Base-by-base conservation (phyloP, 2,113 vertebrate species). In the Dicrurus megarhynchus region DNA sequence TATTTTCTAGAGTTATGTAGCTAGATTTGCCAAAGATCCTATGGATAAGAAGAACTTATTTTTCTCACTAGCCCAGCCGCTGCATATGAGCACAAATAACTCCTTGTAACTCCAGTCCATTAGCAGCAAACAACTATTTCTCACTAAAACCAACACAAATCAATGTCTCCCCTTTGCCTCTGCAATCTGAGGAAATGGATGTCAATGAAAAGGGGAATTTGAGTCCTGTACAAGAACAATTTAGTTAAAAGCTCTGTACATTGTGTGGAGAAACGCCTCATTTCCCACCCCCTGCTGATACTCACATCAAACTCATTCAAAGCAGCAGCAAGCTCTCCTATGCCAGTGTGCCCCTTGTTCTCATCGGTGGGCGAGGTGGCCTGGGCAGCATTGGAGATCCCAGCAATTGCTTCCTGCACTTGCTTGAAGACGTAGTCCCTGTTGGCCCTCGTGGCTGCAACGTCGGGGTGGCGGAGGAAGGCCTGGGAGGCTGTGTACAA, bases 261-360 rank as follows among this genome's bases (percentile, higher is more conserved):
- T 1, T 19, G 28, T 24, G 24, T 4, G 28, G n/a, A 41, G 23
- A 24, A 93, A 27, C 15, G 7, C 14, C 37, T 61, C 4, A 11
- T 57, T 83, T 56, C 7, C 27, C 44, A 14, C 9, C 6, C 1
- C 0, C 3, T 33, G 50, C 20, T 4, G 39, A 89, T 91, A 98
- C 99, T 99, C 97, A 99, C 99, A 65, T 99, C 99, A 78, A 99
- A 99, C 93, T 99, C 99, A 92, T 99, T 99, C 95, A 99, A 97
- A 20, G 99, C 99, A 23, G 99, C 99, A 10, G 99, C 99, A 39
- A 99, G 98, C 75, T 99, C 99, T 22, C 99, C 99, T 9, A 99
- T 99, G 91, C 99, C 99, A 10, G 99, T 99, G 86, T 99, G 99
- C 23, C 99, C 99, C 69, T 99, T 99, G 97, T 99, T 99, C 97